These are phyloP conservation scores for Sycobia sp. DNA, from an alignment of 1,140 invertebrate species.

Conservation along the genomic window DNA sequence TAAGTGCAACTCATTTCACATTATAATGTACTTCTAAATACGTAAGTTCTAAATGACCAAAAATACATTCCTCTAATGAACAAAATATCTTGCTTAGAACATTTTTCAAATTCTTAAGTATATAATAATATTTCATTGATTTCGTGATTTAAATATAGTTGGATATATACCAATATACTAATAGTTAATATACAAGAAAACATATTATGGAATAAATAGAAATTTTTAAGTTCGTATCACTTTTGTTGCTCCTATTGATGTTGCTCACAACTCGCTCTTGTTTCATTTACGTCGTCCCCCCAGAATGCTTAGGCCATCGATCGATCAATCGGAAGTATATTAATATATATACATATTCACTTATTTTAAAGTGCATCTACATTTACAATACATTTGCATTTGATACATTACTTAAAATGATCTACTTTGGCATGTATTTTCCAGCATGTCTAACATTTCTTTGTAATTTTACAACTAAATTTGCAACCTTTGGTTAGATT, in stretches of 20 bases:
- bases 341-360: slow-evolving; percentile 35
- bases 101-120: too few species aligned
- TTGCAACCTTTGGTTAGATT: slow-evolving; percentile 8
- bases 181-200: too few species aligned
- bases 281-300: slow-evolving; percentile 33
- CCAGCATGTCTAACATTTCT: slow-evolving; percentile 23
- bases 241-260: slow-evolving; percentile 32
- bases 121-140: too few species aligned
- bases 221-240: slow-evolving; percentile 23
- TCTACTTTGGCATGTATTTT: slow-evolving; percentile 21
- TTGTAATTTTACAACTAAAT: slow-evolving; percentile 9
- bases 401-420: slow-evolving; percentile 15
- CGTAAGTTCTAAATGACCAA: too few species aligned
- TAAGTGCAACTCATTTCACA: too few species aligned
- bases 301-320: slow-evolving; percentile 36
- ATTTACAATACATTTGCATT: slow-evolving; percentile 30
- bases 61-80: too few species aligned
- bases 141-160: too few species aligned
- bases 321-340: slow-evolving; percentile 35
- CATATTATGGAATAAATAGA: too few species aligned
- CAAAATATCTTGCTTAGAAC: too few species aligned
- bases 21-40: too few species aligned
- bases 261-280: slow-evolving; percentile 33
- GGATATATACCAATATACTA: too few species aligned
- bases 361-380: slow-evolving; percentile 24